Evolutionary conservation across 2,113 vertebrate genomes (phyloP), one percentile per base, ranked within the genome.

Genomic region (Peucedramus taeniatus): DNA sequence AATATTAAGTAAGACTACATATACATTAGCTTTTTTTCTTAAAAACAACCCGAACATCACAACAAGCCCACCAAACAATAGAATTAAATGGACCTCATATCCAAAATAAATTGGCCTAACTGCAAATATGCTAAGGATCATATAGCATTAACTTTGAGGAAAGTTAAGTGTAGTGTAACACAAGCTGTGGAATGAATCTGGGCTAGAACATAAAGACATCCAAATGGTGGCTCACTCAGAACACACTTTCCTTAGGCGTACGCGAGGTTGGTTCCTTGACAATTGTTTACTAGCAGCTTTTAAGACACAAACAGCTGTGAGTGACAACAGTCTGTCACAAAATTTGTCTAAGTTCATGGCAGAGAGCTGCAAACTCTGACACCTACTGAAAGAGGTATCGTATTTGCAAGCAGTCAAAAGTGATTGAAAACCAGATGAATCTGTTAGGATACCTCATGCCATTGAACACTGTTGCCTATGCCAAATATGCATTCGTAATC

Each of bases 261-360:
- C 53, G 56, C 88, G 89, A 95, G 88, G 92, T 79, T 83, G 61
- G 89, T 95, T 96, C 86, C 81, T 95, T 97, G 78, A 96, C 93
- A 94, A 96, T 92, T 97, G 91, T 97, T 97, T 97, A 95, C 94
- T 96, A 96, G 90, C 93, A 95, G 90, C 88, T 97, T 96, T 96
- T 97, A 97, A 97, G 92, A 91, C 87, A 97, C 83, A 96, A 96
- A 95, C 91, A 97, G 94, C 93, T 96, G 83, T 96, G 96, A 97
- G 94, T 97, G 97, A 94, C 94, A 98, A 95, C 92, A 94, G 74
- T 96, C 95, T 96, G 94, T 97, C 95, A 96, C 89, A 97, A 95
- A 96, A 96, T 89, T 92, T 93, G 95, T 90, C 92, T 92, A 97
- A 96, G 95, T 96, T 96, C 95, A 96, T 87, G 96, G 76, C 91